Percentiles rank a stretch among this genome's conserved stretches.
Evolutionary conservation across 2,113 vertebrate species (phyloP).

Genomic region (Bubo scandiacus): DNA sequence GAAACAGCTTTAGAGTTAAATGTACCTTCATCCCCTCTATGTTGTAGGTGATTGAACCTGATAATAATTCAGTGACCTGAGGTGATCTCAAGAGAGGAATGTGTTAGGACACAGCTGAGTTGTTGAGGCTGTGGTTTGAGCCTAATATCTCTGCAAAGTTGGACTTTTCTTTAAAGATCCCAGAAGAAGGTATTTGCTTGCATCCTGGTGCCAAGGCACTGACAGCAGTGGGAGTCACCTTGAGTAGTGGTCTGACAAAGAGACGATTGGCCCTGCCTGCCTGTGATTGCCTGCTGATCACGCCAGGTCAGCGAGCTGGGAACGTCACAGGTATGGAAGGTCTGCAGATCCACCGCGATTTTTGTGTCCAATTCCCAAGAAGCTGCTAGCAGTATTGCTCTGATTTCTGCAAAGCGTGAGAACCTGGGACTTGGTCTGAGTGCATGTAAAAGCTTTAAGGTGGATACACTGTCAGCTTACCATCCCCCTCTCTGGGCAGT

Average conservation of each 20-base stretch:
- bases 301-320: background rate
- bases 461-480: background rate
- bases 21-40: background rate
- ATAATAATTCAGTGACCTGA: background rate
- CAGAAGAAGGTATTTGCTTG: background rate
- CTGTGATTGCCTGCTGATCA: background rate
- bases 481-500: background rate
- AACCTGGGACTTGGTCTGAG: background rate
- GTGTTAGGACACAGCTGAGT: background rate
- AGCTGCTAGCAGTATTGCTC: background rate
- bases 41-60: background rate
- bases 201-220: background rate
- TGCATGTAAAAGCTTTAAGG: background rate
- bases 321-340: background rate
- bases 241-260: background rate
- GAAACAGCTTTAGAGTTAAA: background rate
- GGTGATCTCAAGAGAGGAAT: background rate
- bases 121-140: background rate
- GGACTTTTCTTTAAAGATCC: background rate
- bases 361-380: background rate
- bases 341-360: background rate
- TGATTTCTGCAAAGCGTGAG: background rate
- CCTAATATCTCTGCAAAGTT: background rate
- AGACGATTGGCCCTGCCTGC: background rate
- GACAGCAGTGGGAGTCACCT: background rate